Percentiles rank a stretch among this genome's conserved stretches.
Conservation (phyloP, 1,140 invertebrate species). For the Lordiphosa collinella region DNA sequence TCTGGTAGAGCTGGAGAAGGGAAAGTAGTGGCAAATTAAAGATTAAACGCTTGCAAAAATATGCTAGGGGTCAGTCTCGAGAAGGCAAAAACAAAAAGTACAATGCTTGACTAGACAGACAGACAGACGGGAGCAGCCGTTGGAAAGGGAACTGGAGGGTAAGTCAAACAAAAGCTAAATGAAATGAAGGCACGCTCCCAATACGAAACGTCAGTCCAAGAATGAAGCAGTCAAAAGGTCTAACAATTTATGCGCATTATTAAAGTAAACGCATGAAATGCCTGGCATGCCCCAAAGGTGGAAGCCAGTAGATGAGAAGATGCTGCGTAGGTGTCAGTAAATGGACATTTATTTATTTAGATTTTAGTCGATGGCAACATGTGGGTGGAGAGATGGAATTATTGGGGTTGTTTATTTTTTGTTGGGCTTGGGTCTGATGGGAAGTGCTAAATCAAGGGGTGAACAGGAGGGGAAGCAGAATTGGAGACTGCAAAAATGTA, state of each 20-base stretch:
- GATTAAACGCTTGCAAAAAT: slow-evolving; percentile 70
- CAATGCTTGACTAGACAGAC: slow-evolving; percentile 58
- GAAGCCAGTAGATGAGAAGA: slow-evolving; percentile 14
- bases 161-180: slow-evolving; percentile 72
- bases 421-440: slow-evolving; percentile 32
- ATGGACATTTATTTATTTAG: slow-evolving; percentile 73
- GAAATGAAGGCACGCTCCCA: slow-evolving; percentile 57
- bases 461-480: neutral
- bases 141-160: neutral
- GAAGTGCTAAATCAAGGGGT: slow-evolving; percentile 58
- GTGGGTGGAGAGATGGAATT: slow-evolving; percentile 3
- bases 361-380: slow-evolving; percentile 52
- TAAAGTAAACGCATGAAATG: slow-evolving; percentile 69
- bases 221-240: slow-evolving; percentile 73
- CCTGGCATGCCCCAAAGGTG: slow-evolving; percentile 33
- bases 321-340: slow-evolving; percentile 52
- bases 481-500: neutral
- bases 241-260: slow-evolving; percentile 73
- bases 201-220: slow-evolving; percentile 8
- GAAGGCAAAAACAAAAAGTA: slow-evolving; percentile 25
- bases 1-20: neutral
- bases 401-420: neutral
- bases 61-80: slow-evolving; percentile 49
- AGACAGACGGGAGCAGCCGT: slow-evolving; percentile 6
- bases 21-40: slow-evolving; percentile 64